Base-by-base conservation (phyloP, 92 coral and sea anemone genomes). In the Heliopora coerulea region DNA sequence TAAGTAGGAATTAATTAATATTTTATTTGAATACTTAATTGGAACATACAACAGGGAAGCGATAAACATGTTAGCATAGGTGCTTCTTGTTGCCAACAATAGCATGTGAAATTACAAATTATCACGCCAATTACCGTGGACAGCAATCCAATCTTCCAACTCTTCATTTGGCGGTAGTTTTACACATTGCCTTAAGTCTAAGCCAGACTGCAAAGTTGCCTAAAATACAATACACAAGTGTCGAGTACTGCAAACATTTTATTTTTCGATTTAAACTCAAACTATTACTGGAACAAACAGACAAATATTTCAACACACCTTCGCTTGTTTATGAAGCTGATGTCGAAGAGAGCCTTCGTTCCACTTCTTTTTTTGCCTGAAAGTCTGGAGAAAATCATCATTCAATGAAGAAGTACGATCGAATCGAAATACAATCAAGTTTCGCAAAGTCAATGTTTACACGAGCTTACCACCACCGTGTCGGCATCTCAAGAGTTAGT, bases 81-180 rank as follows among this genome's bases (percentile, higher is more conserved):
- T n/a, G n/a, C n/a, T n/a, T n/a, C n/a, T n/a, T n/a, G n/a, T n/a
- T n/a, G n/a, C n/a, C n/a, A n/a, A n/a, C n/a, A 50, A 21, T 50
- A 73, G 58, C 9, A 20, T 26, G 31, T 26, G 29, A 23, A 9
- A 39, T 44, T 25, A 0, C 0, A 21, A 34, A 63, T 8, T 28
- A 72, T 25, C 10, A 20, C 15, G 3, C n/a, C 83, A 78, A 84
- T 62, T 82, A 93, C 98, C 87, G 61, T 93, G 98, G 9, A 93
- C 96, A 1, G 98, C 98, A 0, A 93, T 90, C 98, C 98, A 93
- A 63, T 93, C 98, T 33, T 90, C 91, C 17, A 82, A 46, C n/a
- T 83, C 89, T 73, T 93, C 96, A 41, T 87, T 96, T 30, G 90
- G 86, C 11, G 98, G 98, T 8, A 93, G 78, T 67, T 79, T 93